Conservation (phyloP, 2,888 invertebrate genomes). For the Nasonovia ribisnigri region DNA sequence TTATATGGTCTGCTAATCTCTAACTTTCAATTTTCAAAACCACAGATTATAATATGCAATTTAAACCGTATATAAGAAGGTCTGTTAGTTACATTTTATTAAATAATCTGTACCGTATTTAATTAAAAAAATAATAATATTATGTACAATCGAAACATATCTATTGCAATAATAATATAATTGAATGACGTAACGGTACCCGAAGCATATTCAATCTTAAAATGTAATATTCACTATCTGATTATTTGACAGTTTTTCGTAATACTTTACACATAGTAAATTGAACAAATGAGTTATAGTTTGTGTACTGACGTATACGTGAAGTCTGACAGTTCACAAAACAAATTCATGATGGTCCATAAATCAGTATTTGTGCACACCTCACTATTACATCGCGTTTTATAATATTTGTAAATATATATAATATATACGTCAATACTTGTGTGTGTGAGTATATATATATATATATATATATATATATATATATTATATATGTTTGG, state of each 20-base stretch:
- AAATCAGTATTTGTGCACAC: not conserved
- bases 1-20: not conserved
- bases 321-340: not conserved
- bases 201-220: not conserved
- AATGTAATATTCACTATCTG: not conserved
- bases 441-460: not conserved
- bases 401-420: not conserved
- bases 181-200: not conserved
- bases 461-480: not conserved
- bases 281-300: slow-evolving; percentile 27
- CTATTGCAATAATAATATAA: not conserved
- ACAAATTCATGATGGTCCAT: not conserved
- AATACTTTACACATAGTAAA: not conserved
- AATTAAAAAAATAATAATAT: not conserved
- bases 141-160: not conserved
- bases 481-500: not conserved
- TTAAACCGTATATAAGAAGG: not conserved
- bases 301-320: not conserved
- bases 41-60: not conserved
- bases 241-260: slow-evolving; percentile 25
- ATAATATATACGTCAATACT: not conserved
- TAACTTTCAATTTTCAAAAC: not conserved
- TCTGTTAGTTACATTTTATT: not conserved
- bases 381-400: not conserved
- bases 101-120: not conserved